phyloP scores from a whole-genome alignment of 2,888 invertebrate genomes.

The Baronia brevicornis region DNA sequence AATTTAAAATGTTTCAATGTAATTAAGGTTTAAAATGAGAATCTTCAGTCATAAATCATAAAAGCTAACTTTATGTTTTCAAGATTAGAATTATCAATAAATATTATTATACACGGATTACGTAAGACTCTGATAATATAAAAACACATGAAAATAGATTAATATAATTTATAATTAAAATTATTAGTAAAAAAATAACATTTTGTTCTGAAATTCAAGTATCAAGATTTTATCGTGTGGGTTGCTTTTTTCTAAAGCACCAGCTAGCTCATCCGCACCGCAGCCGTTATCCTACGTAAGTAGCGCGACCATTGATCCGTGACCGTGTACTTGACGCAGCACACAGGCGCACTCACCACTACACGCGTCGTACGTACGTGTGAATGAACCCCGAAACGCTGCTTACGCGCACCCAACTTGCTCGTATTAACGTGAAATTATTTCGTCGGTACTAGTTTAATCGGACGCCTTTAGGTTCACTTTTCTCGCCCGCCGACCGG shows the following conservation, averaged over 20 bases:
- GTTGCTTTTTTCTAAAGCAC: slow-evolving; percentile 12
- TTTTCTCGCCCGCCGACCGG: slow-evolving; percentile 49
- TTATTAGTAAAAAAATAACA: too few relatives aligned
- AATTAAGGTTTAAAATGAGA: too few relatives aligned
- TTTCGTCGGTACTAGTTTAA: slow-evolving; percentile 58
- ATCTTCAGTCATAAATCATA: too few relatives aligned
- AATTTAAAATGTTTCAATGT: too few relatives aligned
- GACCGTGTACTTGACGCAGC: slow-evolving; percentile 20
- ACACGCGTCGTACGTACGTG: slow-evolving; percentile 26
- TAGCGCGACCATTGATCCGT: slow-evolving; percentile 32
- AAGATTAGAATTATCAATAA: too few relatives aligned
- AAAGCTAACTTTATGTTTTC: too few relatives aligned
- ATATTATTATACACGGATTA: too few relatives aligned
- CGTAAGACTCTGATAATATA: too few relatives aligned
- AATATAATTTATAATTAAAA: too few relatives aligned
- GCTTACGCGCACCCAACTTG: slow-evolving; percentile 43
- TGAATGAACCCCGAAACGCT: slow-evolving; percentile 49
- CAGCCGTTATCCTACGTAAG: slow-evolving; percentile 25
- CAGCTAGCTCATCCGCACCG: slow-evolving; percentile 20
- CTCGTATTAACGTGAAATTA: slow-evolving; percentile 56
- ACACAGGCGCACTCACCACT: slow-evolving; percentile 18
- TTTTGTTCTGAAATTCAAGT: slow-evolving; percentile 1
- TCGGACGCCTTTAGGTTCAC: slow-evolving; percentile 60
- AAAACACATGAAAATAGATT: too few relatives aligned
- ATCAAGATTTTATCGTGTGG: slow-evolving; percentile 11